Percentiles rank a stretch among this genome's conserved stretches.
Evolutionary conservation across 37 sponge, comb jelly and placozoan genomes (phyloP).

Genomic region (Amphimedon queenslandica): DNA sequence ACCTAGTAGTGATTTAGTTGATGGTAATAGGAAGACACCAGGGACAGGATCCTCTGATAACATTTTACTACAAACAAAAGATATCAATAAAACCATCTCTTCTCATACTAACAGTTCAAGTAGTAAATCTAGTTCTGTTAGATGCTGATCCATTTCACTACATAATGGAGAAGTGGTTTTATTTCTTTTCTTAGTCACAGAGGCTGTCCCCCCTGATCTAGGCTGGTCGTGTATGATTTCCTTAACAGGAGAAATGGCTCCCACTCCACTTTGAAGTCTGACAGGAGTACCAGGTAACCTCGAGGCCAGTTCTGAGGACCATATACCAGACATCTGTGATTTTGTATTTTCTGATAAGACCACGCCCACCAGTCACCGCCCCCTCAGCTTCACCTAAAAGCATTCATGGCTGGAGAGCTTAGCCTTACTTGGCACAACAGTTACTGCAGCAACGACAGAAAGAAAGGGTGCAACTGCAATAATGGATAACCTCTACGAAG

Average conservation of each 20-base stretch:
- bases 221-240: neutral
- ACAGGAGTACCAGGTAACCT: conserved; percentile 32
- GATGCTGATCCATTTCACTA: conserved; percentile 6
- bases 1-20: conserved; percentile 53
- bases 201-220: neutral
- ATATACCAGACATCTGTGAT: too few relatives aligned
- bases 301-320: neutral
- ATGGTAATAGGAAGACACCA: conserved; percentile 60
- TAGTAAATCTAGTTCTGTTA: conserved; percentile 39
- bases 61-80: conserved; percentile 28
- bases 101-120: conserved; percentile 27
- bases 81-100: neutral
- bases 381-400: too few relatives aligned
- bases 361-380: too few relatives aligned
- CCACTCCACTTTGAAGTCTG: too few relatives aligned
- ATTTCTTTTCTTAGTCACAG: too few relatives aligned
- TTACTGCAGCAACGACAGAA: too few relatives aligned
- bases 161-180: conserved; percentile 2
- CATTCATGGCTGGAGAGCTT: too few relatives aligned
- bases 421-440: too few relatives aligned
- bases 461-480: too few relatives aligned
- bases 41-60: conserved; percentile 25
- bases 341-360: too few relatives aligned
- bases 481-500: too few relatives aligned
- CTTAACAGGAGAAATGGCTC: neutral